Percentiles rank a stretch among this genome's conserved stretches.
Conservation (phyloP, 2,113 vertebrate species). For the Zosterops japonicus region DNA sequence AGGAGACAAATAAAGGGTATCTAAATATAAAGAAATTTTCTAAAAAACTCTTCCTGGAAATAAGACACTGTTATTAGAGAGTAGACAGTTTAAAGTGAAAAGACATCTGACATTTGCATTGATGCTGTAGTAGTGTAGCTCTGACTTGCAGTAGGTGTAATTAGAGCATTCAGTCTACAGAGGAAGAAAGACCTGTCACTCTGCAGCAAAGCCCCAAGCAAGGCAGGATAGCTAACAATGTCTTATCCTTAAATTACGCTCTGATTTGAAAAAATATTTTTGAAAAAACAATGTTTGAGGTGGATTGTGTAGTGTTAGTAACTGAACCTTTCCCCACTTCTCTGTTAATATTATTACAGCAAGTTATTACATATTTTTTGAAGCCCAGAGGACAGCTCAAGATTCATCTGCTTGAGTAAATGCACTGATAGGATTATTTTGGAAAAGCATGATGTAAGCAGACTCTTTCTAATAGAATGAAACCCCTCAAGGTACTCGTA, state of each 20-base stretch:
- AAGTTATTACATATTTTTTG: constrained; percentile 17
- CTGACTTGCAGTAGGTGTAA: constrained; percentile 76
- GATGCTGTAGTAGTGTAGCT: constrained; percentile 70
- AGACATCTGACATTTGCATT: constrained; percentile 79
- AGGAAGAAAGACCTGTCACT: constrained; percentile 81
- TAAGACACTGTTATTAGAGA: constrained; percentile 64
- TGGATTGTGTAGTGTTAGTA: constrained; percentile 3
- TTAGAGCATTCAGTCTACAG: constrained; percentile 74
- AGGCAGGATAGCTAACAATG: constrained; percentile 42
- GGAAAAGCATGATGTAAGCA: background rate
- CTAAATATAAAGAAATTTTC: constrained; percentile 69
- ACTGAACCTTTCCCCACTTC: background rate
- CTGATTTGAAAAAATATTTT: background rate
- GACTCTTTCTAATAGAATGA: background rate
- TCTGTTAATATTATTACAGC: constrained; percentile 17
- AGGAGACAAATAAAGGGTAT: constrained; percentile 56
- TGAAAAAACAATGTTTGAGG: background rate
- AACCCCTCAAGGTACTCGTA: background rate
- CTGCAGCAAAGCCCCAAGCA: constrained; percentile 80
- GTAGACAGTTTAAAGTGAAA: constrained; percentile 71
- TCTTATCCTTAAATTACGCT: constrained; percentile 14
- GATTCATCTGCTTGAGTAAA: background rate
- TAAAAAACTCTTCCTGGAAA: constrained; percentile 75
- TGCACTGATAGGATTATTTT: background rate
- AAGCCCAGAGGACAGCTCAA: constrained; percentile 34